These are phyloP conservation scores for Amphiprion percula DNA, from an alignment of 2,113 vertebrate species.

Conservation along the genomic window DNA sequence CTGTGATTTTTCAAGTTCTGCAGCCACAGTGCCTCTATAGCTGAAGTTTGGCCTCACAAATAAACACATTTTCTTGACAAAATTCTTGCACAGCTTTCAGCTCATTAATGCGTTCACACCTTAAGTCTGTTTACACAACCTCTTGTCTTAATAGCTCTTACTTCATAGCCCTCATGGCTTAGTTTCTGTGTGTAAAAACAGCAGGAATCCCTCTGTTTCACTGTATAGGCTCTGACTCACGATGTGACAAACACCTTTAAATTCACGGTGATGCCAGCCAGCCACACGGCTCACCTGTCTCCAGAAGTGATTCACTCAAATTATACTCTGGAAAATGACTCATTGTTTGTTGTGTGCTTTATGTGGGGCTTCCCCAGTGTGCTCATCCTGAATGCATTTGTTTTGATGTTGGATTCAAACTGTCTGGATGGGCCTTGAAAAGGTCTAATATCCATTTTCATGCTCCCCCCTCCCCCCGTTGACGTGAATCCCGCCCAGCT, in stretches of 20 bases:
- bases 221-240: constrained; percentile 35
- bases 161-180: constrained; percentile 38
- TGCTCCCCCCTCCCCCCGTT: not conserved
- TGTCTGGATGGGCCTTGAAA: constrained; percentile 26
- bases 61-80: not conserved
- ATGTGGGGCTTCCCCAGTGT: constrained; percentile 47
- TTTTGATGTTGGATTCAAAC: constrained; percentile 52
- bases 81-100: constrained; percentile 30
- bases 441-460: not conserved
- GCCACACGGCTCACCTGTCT: constrained; percentile 56
- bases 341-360: constrained; percentile 65
- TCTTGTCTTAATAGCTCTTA: constrained; percentile 29
- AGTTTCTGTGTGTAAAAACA: constrained; percentile 62
- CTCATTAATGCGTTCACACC: constrained; percentile 42
- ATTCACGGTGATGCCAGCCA: constrained; percentile 32
- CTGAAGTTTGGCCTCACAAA: not conserved
- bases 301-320: constrained; percentile 50
- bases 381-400: constrained; percentile 36
- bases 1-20: constrained; percentile 14
- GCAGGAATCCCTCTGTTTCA: constrained; percentile 47
- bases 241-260: constrained; percentile 47
- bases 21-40: not conserved
- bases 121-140: constrained; percentile 20
- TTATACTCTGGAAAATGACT: constrained; percentile 72
- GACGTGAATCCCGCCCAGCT: too few species aligned